These are phyloP conservation scores for Aldabrachelys gigantea DNA, from an alignment of 2,113 vertebrate species.

Conservation along the genomic window DNA sequence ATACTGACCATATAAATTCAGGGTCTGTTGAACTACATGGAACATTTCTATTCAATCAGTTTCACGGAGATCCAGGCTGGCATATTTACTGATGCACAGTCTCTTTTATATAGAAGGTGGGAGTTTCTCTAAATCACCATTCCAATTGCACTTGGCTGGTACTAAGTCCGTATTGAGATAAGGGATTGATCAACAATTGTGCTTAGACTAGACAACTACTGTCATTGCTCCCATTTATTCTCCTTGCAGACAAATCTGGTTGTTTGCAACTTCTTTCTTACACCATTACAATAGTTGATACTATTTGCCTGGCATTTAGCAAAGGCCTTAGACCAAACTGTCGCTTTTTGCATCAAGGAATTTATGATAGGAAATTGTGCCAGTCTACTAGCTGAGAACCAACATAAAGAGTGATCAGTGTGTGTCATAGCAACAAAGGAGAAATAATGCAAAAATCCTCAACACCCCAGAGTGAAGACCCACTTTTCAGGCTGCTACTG, in stretches of 20 bases:
- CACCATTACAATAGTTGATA: not conserved
- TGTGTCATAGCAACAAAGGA: not conserved
- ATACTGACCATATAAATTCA: not conserved
- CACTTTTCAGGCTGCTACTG: not conserved
- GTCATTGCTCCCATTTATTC: accelerated
- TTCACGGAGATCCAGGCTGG: not conserved
- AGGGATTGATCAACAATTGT: not conserved
- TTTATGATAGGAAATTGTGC: not conserved
- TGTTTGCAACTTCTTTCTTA: slow-evolving; percentile 16
- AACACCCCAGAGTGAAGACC: not conserved
- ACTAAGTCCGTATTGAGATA: not conserved
- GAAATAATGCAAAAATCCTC: slow-evolving; percentile 3
- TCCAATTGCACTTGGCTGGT: not conserved
- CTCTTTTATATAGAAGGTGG: not conserved
- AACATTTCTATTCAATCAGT: not conserved
- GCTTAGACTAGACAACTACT: not conserved
- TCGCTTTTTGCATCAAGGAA: slow-evolving; percentile 27
- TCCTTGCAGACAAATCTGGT: not conserved
- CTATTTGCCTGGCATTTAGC: slow-evolving; percentile 24
- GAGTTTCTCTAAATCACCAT: not conserved
- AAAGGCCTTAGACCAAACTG: not conserved
- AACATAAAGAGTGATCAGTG: slow-evolving; percentile 14
- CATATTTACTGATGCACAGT: not conserved
- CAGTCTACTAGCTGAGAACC: not conserved
- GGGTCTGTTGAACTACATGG: not conserved